Conservation (phyloP, 2,888 invertebrate genomes). For the Antitype chi region DNA sequence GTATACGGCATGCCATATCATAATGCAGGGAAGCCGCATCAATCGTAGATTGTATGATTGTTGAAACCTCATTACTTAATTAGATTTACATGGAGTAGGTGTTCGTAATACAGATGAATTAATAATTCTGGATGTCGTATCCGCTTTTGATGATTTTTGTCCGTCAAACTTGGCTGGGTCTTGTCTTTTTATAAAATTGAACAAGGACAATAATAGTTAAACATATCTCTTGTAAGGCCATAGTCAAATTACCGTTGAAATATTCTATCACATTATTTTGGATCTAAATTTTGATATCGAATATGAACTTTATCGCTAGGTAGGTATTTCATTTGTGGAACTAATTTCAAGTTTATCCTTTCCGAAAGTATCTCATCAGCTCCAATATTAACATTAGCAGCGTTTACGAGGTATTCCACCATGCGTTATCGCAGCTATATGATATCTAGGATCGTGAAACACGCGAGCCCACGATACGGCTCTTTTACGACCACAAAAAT, state of each 20-base stretch:
- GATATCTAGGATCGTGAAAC: slow-evolving; percentile 66
- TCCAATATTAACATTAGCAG: slow-evolving; percentile 30
- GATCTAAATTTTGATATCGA: neutral
- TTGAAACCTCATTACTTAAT: slow-evolving; percentile 18
- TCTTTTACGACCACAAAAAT: slow-evolving; percentile 81
- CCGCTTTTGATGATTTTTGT: neutral
- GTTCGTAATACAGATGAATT: neutral
- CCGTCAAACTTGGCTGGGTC: neutral
- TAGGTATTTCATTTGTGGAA: neutral
- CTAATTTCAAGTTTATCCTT: neutral
- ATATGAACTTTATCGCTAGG: neutral
- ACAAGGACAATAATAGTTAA: neutral
- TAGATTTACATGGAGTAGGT: neutral
- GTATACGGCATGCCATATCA: slow-evolving; percentile 74
- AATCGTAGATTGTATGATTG: slow-evolving; percentile 13
- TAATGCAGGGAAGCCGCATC: slow-evolving; percentile 75
- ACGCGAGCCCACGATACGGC: slow-evolving; percentile 79
- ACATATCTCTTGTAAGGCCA: neutral
- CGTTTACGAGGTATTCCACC: slow-evolving; percentile 28
- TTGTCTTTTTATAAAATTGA: neutral
- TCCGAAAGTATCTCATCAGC: slow-evolving; percentile 20
- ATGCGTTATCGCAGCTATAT: slow-evolving; percentile 45
- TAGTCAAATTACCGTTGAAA: neutral
- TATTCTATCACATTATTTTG: neutral
- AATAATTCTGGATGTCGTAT: neutral